phyloP scores from a whole-genome alignment of 2,797 vertebrate species.

The Enteromius mattozi region DNA sequence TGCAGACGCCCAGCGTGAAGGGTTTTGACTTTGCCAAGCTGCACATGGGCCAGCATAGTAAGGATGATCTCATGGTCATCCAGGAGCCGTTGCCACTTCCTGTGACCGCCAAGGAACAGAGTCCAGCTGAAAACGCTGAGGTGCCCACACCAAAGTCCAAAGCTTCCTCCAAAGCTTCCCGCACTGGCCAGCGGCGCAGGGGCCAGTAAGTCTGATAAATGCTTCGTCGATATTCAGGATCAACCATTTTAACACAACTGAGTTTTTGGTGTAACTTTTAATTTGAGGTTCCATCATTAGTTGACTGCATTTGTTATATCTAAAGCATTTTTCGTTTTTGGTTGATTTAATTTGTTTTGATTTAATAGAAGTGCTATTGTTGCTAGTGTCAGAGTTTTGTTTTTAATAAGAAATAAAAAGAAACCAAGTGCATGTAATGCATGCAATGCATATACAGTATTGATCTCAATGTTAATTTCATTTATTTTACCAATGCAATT shows the following conservation, averaged over 20 bases:
- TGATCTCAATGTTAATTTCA: not conserved
- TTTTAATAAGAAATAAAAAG: not conserved
- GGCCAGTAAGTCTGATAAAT: constrained; percentile 81
- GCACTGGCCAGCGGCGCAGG: constrained; percentile 80
- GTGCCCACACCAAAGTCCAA: constrained; percentile 87
- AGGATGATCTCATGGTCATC: constrained; percentile 86
- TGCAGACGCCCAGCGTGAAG: constrained; percentile 88
- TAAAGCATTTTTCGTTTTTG: no score
- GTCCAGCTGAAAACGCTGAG: constrained; percentile 88
- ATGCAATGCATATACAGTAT: not conserved
- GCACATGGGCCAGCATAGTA: constrained; percentile 89
- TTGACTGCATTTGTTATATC: no score
- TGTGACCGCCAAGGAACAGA: constrained; percentile 84
- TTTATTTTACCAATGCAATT: not conserved
- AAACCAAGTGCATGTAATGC: not conserved
- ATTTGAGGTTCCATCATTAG: no score
- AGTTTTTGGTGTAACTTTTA: not conserved
- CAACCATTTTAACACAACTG: not conserved
- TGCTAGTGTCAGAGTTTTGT: no score
- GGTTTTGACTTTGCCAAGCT: constrained; percentile 91
- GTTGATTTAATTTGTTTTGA: no score
- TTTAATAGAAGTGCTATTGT: no score
- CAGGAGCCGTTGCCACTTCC: constrained; percentile 84
- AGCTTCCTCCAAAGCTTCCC: constrained; percentile 84
- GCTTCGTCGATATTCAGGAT: not conserved